Conservation (phyloP, 2,797 vertebrate genomes). For the Mastacembelus armatus region DNA sequence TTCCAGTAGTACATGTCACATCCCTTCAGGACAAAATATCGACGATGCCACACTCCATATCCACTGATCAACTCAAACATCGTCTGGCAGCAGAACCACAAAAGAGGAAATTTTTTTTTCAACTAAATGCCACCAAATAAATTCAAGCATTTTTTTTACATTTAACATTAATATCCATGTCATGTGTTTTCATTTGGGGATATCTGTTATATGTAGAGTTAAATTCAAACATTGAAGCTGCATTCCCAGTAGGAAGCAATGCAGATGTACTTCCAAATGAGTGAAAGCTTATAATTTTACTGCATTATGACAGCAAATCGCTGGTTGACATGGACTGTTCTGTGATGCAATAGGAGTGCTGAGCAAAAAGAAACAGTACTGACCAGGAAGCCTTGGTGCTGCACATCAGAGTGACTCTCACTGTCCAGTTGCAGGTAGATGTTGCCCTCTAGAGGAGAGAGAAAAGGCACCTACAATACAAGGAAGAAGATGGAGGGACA, state of each 20-base stretch:
- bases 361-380: conserved; percentile 27
- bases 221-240: too few species aligned
- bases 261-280: neutral
- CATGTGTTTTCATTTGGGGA: neutral
- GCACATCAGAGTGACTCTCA: conserved; percentile 77
- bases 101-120: neutral
- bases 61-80: conserved; percentile 86
- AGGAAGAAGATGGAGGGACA: neutral
- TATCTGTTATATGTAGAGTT: too few species aligned
- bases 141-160: too few species aligned
- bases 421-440: conserved; percentile 83
- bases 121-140: neutral
- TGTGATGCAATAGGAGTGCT: too few species aligned
- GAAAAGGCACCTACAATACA: conserved; percentile 82
- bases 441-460: conserved; percentile 88
- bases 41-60: conserved; percentile 84
- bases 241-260: neutral
- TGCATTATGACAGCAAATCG: neutral
- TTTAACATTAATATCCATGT: too few species aligned
- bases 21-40: conserved; percentile 81
- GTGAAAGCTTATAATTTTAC: too few species aligned
- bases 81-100: conserved; percentile 68
- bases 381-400: conserved; percentile 87
- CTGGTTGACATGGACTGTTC: neutral
- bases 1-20: conserved; percentile 82